Evolutionary conservation across 30 jellyfish, hydroid and myxozoan species (phyloP).

Genomic region (Turritopsis dohrnii): DNA sequence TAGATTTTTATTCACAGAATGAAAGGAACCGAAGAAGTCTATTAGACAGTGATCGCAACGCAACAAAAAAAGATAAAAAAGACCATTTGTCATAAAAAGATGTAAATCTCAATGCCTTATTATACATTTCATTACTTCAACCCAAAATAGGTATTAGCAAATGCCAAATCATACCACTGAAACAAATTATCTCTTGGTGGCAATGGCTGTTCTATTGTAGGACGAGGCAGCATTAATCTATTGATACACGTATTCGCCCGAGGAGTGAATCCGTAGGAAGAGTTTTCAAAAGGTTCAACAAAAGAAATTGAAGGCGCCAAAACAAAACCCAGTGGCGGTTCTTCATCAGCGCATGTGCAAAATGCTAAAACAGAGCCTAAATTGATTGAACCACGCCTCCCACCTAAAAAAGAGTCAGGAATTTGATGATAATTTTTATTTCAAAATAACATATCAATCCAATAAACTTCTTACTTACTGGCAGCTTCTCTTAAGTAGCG

Average conservation of each 20-base stretch:
- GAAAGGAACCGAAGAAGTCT: background rate
- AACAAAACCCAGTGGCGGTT: background rate
- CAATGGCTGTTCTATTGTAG: constrained; percentile 9
- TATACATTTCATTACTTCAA: no score
- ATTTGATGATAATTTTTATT: background rate
- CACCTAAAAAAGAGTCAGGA: background rate
- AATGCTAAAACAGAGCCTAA: background rate
- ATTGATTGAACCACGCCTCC: background rate
- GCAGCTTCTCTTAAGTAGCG: background rate
- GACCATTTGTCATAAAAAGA: background rate
- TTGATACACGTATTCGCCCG: constrained; percentile 21
- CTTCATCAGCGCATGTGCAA: background rate
- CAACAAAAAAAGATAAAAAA: background rate
- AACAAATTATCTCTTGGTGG: constrained; percentile 15
- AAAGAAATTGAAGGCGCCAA: background rate
- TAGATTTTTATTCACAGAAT: background rate
- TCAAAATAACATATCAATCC: background rate
- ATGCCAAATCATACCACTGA: background rate
- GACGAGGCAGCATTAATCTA: constrained; percentile 19
- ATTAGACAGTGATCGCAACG: background rate
- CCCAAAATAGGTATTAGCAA: no score
- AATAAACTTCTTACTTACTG: background rate
- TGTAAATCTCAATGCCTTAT: no score
- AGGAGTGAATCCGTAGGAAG: constrained; percentile 15
- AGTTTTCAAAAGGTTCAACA: background rate